Conservation (phyloP, 2,113 vertebrate species). For the Carassius gibelio region DNA sequence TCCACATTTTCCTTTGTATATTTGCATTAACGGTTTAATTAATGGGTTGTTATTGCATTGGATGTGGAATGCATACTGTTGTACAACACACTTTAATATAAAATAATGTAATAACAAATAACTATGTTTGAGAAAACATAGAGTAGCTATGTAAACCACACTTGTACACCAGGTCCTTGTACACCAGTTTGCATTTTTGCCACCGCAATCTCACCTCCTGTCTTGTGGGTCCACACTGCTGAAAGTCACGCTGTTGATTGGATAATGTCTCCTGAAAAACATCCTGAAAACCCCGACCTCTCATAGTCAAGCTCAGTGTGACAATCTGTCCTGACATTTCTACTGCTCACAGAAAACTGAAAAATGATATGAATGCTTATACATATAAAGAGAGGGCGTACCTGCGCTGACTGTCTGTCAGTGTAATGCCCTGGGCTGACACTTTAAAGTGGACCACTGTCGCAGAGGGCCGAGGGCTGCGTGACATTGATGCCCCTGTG, state of each 20-base stretch:
- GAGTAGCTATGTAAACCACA: neutral
- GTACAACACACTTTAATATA: too few species aligned
- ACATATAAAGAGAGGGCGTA: conserved; percentile 51
- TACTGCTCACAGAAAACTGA: neutral
- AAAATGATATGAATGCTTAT: neutral
- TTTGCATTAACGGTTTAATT: too few species aligned
- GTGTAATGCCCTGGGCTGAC: conserved; percentile 88
- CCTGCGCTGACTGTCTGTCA: conserved; percentile 91
- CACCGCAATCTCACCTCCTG: conserved; percentile 76
- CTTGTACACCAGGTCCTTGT: too few species aligned
- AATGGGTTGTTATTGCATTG: neutral
- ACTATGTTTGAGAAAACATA: neutral
- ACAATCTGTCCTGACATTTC: neutral
- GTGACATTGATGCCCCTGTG: conserved; percentile 77
- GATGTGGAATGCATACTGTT: neutral
- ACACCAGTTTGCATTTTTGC: neutral
- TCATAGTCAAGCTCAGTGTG: neutral
- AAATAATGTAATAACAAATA: neutral
- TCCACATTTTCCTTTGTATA: neutral
- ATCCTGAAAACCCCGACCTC: conserved; percentile 70
- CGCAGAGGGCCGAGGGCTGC: conserved; percentile 73
- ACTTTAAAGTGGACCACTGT: conserved; percentile 90
- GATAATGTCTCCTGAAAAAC: conserved; percentile 91
- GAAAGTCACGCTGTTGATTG: conserved; percentile 86
- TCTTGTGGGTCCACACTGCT: conserved; percentile 88